Evolutionary conservation across 1,140 invertebrate species (phyloP).

Genomic region (Mylabris phalerata): DNA sequence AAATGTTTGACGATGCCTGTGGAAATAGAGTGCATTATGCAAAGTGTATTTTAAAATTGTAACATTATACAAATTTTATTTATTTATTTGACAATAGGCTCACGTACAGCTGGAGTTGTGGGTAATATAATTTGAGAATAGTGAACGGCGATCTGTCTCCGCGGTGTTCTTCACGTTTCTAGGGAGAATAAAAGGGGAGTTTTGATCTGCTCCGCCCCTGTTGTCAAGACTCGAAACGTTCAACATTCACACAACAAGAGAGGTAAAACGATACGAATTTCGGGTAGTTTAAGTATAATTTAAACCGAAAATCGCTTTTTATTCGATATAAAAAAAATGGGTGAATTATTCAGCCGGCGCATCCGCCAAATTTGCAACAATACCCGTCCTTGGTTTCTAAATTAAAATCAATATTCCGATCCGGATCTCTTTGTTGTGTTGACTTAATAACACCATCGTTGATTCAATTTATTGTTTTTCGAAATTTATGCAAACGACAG

Average conservation of each 20-base stretch:
- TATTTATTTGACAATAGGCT: conserved; percentile 45
- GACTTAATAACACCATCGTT: too few species aligned
- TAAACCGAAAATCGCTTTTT: too few species aligned
- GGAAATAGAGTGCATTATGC: conserved; percentile 37
- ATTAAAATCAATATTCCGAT: not conserved
- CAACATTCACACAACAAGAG: too few species aligned
- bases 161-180: conserved; percentile 24
- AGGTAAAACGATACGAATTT: too few species aligned
- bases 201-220: conserved; percentile 17
- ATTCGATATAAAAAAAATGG: too few species aligned
- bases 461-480: too few species aligned
- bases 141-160: conserved; percentile 41
- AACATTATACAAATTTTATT: conserved; percentile 43
- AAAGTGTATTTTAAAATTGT: conserved; percentile 43
- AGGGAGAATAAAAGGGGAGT: conserved; percentile 23
- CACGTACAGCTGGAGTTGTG: conserved; percentile 38
- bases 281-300: too few species aligned
- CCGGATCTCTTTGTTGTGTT: too few species aligned
- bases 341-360: too few species aligned
- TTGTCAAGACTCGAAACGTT: conserved; percentile 6
- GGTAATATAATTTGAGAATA: conserved; percentile 42
- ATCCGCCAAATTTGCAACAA: not conserved
- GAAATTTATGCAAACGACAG: too few species aligned
- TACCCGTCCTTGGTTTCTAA: not conserved
- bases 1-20: conserved; percentile 24